Evolutionary conservation across 2,797 vertebrate species (phyloP).

Genomic region (Cuculus canorus): DNA sequence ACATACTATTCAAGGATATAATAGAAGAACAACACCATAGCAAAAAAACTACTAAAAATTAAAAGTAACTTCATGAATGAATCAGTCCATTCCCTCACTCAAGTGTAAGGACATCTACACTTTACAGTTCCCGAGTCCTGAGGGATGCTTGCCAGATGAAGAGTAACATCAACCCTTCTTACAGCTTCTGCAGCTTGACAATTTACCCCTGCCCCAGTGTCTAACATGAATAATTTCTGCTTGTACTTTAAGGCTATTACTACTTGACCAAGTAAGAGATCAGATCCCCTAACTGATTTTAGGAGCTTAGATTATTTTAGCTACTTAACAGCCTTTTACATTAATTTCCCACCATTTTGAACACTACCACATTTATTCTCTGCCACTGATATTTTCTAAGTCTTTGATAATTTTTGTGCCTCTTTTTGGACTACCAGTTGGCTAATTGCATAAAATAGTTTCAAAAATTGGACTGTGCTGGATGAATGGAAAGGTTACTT

Average conservation of each 20-base stretch:
- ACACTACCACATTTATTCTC: neutral
- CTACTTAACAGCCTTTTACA: neutral
- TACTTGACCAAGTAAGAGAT: too few species aligned
- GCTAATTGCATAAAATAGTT: neutral
- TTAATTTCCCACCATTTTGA: neutral
- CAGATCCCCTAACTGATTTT: too few species aligned
- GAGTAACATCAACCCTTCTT: neutral
- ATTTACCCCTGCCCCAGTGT: rapidly evolving
- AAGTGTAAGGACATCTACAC: neutral
- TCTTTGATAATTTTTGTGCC: neutral
- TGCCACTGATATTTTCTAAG: neutral
- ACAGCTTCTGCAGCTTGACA: neutral
- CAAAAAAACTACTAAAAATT: neutral
- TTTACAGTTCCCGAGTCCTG: neutral
- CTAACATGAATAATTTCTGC: neutral
- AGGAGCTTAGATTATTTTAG: too few species aligned
- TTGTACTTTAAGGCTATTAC: neutral
- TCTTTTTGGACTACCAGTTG: neutral
- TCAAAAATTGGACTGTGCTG: neutral
- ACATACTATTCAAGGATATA: neutral
- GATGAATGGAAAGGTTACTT: neutral
- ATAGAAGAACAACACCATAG: neutral
- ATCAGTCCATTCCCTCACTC: neutral
- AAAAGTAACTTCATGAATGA: neutral
- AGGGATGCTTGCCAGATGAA: neutral